Conservation (phyloP, 2,888 invertebrate species). For the Lasioglossum lativentre region DNA sequence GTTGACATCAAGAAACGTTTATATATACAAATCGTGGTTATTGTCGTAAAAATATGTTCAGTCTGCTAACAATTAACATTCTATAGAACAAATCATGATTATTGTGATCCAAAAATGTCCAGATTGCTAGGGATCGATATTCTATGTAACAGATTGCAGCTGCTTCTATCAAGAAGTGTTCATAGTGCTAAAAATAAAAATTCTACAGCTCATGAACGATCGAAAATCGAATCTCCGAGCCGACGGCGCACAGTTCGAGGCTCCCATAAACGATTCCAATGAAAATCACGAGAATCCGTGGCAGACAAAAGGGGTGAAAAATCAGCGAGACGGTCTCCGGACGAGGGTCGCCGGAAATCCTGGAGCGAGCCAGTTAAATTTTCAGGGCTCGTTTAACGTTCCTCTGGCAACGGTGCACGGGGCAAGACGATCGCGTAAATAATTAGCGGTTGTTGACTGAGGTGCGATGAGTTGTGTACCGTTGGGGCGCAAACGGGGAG, state of each 20-base stretch:
- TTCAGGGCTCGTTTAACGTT: neutral
- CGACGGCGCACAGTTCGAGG: neutral
- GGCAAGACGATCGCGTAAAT: neutral
- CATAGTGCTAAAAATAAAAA: no score
- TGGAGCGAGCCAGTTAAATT: neutral
- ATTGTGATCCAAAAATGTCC: no score
- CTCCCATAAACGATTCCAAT: neutral
- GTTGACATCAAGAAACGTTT: no score
- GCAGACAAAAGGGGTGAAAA: neutral
- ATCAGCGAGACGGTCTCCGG: neutral
- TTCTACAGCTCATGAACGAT: no score
- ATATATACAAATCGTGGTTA: no score
- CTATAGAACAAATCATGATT: no score
- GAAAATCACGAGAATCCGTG: neutral
- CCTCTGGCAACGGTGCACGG: neutral
- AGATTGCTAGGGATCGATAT: no score
- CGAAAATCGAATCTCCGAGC: no score
- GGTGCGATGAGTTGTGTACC: neutral
- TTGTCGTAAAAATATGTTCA: no score
- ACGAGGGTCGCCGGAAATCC: neutral
- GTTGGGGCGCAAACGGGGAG: neutral
- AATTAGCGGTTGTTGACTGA: neutral
- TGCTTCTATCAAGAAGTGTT: no score
- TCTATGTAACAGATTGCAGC: no score
- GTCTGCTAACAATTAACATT: no score